phyloP scores from a whole-genome alignment of 2,797 vertebrate genomes.

The Peromyscus melanophrys region DNA sequence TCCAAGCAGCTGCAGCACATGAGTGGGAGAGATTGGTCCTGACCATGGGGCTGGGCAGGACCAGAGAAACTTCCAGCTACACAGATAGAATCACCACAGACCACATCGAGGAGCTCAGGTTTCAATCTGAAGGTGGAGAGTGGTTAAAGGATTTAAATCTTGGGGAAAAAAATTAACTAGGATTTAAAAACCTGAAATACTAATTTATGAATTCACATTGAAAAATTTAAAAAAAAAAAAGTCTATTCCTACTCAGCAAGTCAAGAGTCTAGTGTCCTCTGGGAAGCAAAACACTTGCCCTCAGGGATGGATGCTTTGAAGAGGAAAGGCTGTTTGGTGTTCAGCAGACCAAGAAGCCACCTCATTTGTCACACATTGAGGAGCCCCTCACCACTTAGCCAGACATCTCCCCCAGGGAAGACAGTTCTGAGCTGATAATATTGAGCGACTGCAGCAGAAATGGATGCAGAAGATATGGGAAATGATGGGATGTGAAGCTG shows the following conservation, averaged over 20 bases:
- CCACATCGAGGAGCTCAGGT: neutral
- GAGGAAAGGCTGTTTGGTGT: neutral
- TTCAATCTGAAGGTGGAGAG: neutral
- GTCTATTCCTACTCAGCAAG: neutral
- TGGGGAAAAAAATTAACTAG: slow-evolving; percentile 14
- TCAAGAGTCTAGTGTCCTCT: slow-evolving; percentile 3
- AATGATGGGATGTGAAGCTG: neutral
- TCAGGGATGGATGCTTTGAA: neutral
- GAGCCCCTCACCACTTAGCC: neutral
- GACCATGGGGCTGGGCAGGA: too few species aligned
- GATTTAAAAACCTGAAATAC: slow-evolving; percentile 6
- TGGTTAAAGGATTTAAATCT: slow-evolving; percentile 23
- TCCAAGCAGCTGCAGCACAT: too few species aligned
- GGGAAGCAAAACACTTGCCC: neutral
- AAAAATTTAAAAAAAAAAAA: neutral
- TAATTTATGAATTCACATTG: neutral
- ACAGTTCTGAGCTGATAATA: neutral
- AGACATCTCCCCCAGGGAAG: neutral
- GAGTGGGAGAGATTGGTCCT: too few species aligned
- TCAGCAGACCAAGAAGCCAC: neutral
- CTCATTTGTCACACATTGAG: neutral
- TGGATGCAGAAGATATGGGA: neutral
- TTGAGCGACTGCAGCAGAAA: neutral
- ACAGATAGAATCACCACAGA: neutral
- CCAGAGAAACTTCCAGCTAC: too few species aligned